Conservation (phyloP, 2,797 vertebrate species). For the Spea hammondii region DNA sequence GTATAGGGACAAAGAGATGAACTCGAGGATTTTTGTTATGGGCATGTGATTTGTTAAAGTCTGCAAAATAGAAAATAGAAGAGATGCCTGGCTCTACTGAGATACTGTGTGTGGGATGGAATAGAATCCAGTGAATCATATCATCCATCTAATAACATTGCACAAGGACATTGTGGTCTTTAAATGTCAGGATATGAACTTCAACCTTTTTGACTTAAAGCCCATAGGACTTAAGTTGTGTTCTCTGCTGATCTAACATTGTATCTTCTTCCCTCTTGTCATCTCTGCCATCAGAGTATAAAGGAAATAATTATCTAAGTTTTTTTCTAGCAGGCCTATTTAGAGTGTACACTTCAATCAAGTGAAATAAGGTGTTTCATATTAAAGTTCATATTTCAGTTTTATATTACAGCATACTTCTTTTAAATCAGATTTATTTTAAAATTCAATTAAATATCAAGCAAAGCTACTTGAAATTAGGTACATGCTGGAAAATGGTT, state of each 20-base stretch:
- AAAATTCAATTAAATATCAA: no score
- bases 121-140: constrained; percentile 6
- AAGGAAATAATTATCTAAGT: neutral
- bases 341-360: no score
- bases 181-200: constrained; percentile 33
- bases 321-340: neutral
- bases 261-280: neutral
- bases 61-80: neutral
- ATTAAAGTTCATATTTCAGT: no score
- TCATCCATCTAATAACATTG: constrained; percentile 14
- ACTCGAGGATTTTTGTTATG: neutral
- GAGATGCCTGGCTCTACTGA: neutral
- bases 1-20: constrained; percentile 14
- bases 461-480: no score
- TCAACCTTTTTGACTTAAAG: constrained; percentile 3
- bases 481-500: no score
- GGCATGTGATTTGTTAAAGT: neutral
- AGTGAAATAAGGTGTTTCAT: no score
- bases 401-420: no score
- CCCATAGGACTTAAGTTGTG: neutral
- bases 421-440: no score
- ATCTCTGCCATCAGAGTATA: neutral
- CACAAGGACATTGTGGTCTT: constrained; percentile 18
- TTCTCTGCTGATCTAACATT: constrained; percentile 11
- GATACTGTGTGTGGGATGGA: constrained; percentile 6